Evolutionary conservation across 2,797 vertebrate genomes (phyloP), one percentile per base, ranked within the genome.

Genomic region (Coregonus suidteri): DNA sequence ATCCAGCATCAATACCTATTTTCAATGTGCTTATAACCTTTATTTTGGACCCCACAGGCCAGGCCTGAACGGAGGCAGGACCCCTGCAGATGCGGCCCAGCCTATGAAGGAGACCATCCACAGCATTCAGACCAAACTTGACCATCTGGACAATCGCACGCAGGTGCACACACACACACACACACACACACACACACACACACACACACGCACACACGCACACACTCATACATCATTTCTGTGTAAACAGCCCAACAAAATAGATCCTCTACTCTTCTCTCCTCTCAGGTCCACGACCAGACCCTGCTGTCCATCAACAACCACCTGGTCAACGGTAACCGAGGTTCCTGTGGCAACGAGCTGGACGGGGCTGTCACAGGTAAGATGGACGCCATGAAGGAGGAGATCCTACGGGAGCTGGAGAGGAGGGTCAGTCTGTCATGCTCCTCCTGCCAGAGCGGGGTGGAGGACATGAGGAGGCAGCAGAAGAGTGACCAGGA

Each of bases 91-190:
- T 0, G 96, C 96, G 0, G 95, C 95, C 59, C 95, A 96, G 9
- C 95, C 97, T 0, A 95, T 98, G 92, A 96, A 94, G 4, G 96
- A 98, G 74, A 97, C 94, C 9, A 47, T 47, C 85, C 93, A 86
- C 59, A 95, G 87, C 83, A 96, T 98, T 77, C 96, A 98, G 88
- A 95, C 82, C 72, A 96, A 95, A 53, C 92, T 99, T 86, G 95
- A 97, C 84, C 94, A 95, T 37, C 93, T 98, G 31, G 96, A 97
- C 82, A 96, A 93, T 89, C 96, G 95, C 4, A 95, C 97, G 20
- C 93, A 91, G 81, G 92, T 93, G 64, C 69, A 56, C 47, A 13
- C n/a, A 52, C 51, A 6, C 4, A 16, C 54, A 6, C 15, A 1
- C 3, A 6, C 35, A 4, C 13, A 62, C 30, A 11, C 20, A n/a